Base-by-base conservation (phyloP, 2,113 vertebrate genomes). In the Oryzias curvinotus region DNA sequence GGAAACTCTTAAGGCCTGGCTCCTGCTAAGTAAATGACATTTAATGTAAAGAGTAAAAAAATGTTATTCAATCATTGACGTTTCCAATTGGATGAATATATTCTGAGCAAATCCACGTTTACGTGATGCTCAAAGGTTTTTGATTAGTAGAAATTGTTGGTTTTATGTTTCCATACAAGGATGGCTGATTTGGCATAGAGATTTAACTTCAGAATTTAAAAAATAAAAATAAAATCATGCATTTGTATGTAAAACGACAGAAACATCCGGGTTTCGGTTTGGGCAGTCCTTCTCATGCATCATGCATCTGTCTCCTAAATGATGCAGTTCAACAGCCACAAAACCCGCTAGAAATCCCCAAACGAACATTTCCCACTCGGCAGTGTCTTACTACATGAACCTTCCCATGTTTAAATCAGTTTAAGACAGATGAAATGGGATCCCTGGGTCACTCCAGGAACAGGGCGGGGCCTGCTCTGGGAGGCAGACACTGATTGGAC, bases 401-500 rank as follows among this genome's bases (percentile, higher is more conserved):
- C 30, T 36, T 36, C 36, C 8, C 36, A 36, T 10, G 36, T 36
- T 12, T 36, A 36, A 36, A 36, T 36, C 36, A 36, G 36, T 36
- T 66, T 54, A 47, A 46, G 36, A 54, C 17, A 14, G 48, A 71
- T 60, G 58, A 1, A 4, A 51, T 47, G 44, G 51, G 42, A 52
- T 55, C 68, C 26, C 17, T 56, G 42, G 21, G 73, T 83, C 75
- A 87, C 57, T 68, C 78, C 81, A 81, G 81, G 56, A 57, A 61
- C 62, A 67, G 62, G 60, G 28, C 3, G 5, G 46, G 26, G 3
- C 62, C 62, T 45, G 61, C n/a, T 75, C 85, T 83, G 77, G 57
- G 65, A 82, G 80, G 81, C 21, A 1, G 62, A 83, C 84, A 83
- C 78, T 89, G 86, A 90, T 89, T 87, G 87, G 87, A 82, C 44